phyloP scores from a whole-genome alignment of 2,113 vertebrate genomes.

The Mirounga angustirostris region DNA sequence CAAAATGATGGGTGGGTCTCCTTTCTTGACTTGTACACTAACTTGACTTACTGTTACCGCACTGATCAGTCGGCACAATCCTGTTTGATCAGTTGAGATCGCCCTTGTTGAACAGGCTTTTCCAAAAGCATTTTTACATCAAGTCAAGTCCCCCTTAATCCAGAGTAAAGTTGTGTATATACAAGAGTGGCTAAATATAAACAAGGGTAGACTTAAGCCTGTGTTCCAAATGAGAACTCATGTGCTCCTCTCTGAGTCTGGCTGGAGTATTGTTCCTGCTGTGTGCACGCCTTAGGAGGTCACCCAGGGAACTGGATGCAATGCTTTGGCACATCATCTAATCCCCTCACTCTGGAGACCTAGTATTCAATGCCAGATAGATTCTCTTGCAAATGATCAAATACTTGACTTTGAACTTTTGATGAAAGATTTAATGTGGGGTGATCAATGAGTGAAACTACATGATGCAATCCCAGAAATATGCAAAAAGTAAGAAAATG shows the following conservation, averaged over 20 bases:
- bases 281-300: not conserved
- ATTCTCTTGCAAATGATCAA: constrained; percentile 71
- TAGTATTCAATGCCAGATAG: constrained; percentile 44
- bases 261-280: not conserved
- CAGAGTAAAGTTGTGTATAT: constrained; percentile 12
- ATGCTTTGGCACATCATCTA: not conserved
- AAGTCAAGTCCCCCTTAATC: constrained; percentile 17
- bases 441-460: constrained; percentile 57
- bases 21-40: not conserved
- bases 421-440: constrained; percentile 69
- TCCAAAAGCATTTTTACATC: constrained; percentile 48
- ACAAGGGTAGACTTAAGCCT: not conserved
- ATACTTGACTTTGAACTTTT: constrained; percentile 73
- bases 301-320: not conserved
- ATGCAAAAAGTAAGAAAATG: constrained; percentile 63
- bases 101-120: not conserved
- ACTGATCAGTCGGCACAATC: not conserved
- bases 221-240: not conserved
- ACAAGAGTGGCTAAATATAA: not conserved
- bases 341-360: constrained; percentile 28
- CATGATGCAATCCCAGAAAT: constrained; percentile 61
- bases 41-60: not conserved
- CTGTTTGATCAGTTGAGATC: not conserved
- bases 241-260: not conserved
- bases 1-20: not conserved